Percentiles rank a stretch among this genome's conserved stretches.
phyloP scores from a whole-genome alignment of 2,888 invertebrate genomes.

The Oscheius sp. region DNA sequence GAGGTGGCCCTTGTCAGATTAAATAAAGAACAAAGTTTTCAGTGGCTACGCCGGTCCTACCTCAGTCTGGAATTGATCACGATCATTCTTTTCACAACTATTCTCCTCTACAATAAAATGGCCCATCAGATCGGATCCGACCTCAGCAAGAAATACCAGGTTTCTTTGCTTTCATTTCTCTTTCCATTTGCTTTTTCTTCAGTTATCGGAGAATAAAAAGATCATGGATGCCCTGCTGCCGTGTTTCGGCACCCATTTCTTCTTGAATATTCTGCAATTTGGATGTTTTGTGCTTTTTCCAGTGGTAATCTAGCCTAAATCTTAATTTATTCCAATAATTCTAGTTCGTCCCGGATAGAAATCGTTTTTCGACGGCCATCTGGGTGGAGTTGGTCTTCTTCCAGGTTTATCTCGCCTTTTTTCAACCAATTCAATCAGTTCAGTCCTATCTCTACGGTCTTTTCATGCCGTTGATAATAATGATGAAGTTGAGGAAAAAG shows the following conservation, averaged over 20 bases:
- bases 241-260: constrained; percentile 19
- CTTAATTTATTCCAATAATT: neutral
- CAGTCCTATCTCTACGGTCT: constrained; percentile 21
- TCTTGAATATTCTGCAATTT: constrained; percentile 17
- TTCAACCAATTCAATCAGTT: neutral
- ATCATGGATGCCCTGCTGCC: constrained; percentile 9
- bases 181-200: neutral
- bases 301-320: neutral
- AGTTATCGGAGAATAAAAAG: constrained; percentile 15
- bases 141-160: constrained; percentile 20
- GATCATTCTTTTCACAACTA: neutral
- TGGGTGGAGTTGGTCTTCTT: constrained; percentile 27
- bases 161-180: neutral
- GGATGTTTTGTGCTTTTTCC: constrained; percentile 20
- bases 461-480: constrained; percentile 18
- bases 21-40: neutral
- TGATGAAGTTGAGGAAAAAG: constrained; percentile 2
- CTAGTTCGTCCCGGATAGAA: constrained; percentile 14
- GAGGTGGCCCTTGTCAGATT: neutral
- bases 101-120: neutral
- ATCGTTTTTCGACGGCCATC: constrained; percentile 13
- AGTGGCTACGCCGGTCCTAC: constrained; percentile 25
- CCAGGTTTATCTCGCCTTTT: neutral
- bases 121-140: neutral
- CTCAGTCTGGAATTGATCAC: neutral